These are phyloP conservation scores for Gadus macrocephalus DNA, from an alignment of 2,113 vertebrate species.

Conservation along the genomic window DNA sequence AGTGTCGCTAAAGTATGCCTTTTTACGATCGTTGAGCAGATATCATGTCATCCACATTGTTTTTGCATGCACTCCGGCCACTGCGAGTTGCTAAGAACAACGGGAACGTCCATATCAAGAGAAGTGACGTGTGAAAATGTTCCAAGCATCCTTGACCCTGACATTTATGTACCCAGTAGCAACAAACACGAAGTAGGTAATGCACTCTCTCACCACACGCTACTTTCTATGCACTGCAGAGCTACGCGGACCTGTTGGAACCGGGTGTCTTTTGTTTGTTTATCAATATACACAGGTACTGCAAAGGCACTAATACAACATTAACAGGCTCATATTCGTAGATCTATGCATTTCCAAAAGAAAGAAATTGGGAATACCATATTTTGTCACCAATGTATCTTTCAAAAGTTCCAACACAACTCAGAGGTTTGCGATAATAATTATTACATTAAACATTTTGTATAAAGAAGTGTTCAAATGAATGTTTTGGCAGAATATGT, in stretches of 20 bases:
- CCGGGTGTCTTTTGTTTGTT: not conserved
- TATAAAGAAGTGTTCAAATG: constrained; percentile 41
- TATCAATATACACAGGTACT: constrained; percentile 42
- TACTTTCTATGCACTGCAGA: constrained; percentile 66
- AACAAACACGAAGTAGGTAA: constrained; percentile 2
- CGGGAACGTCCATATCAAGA: constrained; percentile 5
- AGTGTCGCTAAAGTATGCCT: not conserved
- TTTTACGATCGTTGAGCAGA: not conserved
- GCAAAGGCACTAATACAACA: constrained; percentile 4
- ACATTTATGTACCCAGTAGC: not conserved
- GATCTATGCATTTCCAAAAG: constrained; percentile 65
- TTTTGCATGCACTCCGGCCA: constrained; percentile 3
- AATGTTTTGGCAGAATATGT: constrained; percentile 10
- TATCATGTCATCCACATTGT: not conserved
- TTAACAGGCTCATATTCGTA: constrained; percentile 24
- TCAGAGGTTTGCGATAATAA: constrained; percentile 38
- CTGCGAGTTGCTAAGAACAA: not conserved
- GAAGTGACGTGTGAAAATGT: too few species aligned
- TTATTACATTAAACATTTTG: constrained; percentile 61
- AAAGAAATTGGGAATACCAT: constrained; percentile 21
- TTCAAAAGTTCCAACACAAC: constrained; percentile 23
- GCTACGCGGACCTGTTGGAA: constrained; percentile 35
- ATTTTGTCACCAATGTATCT: constrained; percentile 35
- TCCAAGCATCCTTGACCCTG: not conserved
- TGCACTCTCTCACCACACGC: constrained; percentile 21